These are phyloP conservation scores for Brachionus koreanus DNA, from an alignment of 1,140 invertebrate genomes.

Conservation along the genomic window DNA sequence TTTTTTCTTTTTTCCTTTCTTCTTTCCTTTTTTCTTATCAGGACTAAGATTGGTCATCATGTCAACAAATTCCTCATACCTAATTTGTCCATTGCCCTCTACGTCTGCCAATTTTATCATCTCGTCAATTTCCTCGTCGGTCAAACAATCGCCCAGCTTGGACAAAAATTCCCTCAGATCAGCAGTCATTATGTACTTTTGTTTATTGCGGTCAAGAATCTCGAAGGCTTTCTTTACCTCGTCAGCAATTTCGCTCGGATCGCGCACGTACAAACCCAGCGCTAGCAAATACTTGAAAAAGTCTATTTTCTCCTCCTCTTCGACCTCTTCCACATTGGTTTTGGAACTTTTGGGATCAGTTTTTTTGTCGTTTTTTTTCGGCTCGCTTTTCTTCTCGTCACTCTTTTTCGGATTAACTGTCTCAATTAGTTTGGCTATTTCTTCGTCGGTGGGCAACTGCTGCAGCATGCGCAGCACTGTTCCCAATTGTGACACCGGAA, in stretches of 20 bases:
- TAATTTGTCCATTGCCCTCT: slow-evolving; percentile 40
- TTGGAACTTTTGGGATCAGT: not conserved
- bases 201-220: not conserved
- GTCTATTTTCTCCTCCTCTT: slow-evolving; percentile 34
- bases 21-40: slow-evolving; percentile 36
- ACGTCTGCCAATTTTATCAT: slow-evolving; percentile 37
- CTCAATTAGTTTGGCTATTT: not conserved
- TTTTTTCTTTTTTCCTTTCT: slow-evolving; percentile 22
- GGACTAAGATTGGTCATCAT: slow-evolving; percentile 34
- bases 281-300: slow-evolving; percentile 30
- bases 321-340: not conserved
- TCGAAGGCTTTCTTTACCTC: slow-evolving; percentile 37
- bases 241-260: slow-evolving; percentile 18
- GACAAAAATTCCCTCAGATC: slow-evolving; percentile 37
- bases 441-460: slow-evolving; percentile 12
- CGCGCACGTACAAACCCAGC: not conserved
- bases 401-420: slow-evolving; percentile 31
- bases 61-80: slow-evolving; percentile 38
- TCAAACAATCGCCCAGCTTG: slow-evolving; percentile 21
- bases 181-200: slow-evolving; percentile 27
- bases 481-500: slow-evolving; percentile 27
- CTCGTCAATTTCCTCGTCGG: slow-evolving; percentile 41
- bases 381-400: slow-evolving; percentile 13
- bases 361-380: slow-evolving; percentile 33
- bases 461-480: slow-evolving; percentile 8